Evolutionary conservation across 2,113 vertebrate genomes (phyloP), one percentile per base, ranked within the genome.

Genomic region (Herpailurus yagouaroundi): DNA sequence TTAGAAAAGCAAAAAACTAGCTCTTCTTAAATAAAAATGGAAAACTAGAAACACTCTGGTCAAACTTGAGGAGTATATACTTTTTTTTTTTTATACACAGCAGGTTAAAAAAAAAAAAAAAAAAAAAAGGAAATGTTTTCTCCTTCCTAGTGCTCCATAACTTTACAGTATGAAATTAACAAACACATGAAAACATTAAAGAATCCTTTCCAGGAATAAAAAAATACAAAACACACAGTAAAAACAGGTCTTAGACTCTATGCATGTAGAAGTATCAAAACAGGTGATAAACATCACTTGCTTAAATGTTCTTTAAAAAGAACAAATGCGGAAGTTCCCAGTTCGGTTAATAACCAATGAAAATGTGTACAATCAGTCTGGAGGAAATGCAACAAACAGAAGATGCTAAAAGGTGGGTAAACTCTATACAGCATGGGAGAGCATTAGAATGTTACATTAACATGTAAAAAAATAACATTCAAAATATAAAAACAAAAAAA

Each of bases 11-110:
- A 55, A 29, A 29, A 64, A 64, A 52, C 1, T 2, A 50, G 21
- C 29, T 74, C 41, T 16, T 5, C 52, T 55, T 29, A 80, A 29
- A 11, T 4, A 21, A n/a, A 36, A 23, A 1, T 23, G 45, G 55
- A 36, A 27, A 66, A 13, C 57, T 45, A 33, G 14, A 33, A 45
- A 5, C 16, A 33, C 11, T 31, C n/a, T 4, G 15, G 38, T 7
- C 7, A 2, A 36, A 36, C 27, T 0, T 57, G 25, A 41, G 31
- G 7, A 8, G 21, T 36, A 13, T 1, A 3, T 1, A 12, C 11
- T 14, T 29, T 19, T 50, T 5, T 41, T 55, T 19, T 52, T 57
- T 57, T 57, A 19, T 18, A 14, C 9, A 5, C 18, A 36, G 29
- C 64, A 45, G 19, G 45, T 19, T 45, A 45, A 9, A 45, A 45